Conservation (phyloP, 2,113 vertebrate species). For the Pristiophorus japonicus region DNA sequence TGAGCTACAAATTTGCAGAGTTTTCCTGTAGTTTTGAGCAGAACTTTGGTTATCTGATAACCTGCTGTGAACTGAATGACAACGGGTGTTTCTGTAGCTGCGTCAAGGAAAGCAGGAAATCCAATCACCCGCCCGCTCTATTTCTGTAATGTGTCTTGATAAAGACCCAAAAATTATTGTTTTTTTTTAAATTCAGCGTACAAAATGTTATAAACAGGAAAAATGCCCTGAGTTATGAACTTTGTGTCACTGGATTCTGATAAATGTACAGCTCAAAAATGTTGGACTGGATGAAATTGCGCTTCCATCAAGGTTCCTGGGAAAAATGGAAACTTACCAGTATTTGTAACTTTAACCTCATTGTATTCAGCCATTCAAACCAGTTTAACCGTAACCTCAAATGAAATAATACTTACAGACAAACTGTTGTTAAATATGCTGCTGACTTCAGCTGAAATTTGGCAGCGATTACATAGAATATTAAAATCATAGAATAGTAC, state of each 20-base stretch:
- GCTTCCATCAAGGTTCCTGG: background rate
- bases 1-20: background rate
- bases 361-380: background rate
- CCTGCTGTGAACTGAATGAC: background rate
- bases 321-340: background rate
- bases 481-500: background rate
- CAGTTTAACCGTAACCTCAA: background rate
- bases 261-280: background rate
- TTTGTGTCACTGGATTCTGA: background rate
- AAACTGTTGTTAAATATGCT: background rate
- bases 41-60: background rate
- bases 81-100: background rate
- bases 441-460: background rate
- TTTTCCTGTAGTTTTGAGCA: background rate
- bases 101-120: slow-evolving; percentile 26
- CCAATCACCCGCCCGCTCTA: background rate
- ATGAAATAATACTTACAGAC: background rate
- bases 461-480: background rate
- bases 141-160: background rate
- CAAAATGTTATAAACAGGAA: slow-evolving; percentile 14
- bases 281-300: background rate
- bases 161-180: background rate
- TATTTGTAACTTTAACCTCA: background rate
- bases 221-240: background rate
- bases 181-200: background rate